phyloP scores from a whole-genome alignment of 2,113 vertebrate species.

The Brienomyrus longianalis region DNA sequence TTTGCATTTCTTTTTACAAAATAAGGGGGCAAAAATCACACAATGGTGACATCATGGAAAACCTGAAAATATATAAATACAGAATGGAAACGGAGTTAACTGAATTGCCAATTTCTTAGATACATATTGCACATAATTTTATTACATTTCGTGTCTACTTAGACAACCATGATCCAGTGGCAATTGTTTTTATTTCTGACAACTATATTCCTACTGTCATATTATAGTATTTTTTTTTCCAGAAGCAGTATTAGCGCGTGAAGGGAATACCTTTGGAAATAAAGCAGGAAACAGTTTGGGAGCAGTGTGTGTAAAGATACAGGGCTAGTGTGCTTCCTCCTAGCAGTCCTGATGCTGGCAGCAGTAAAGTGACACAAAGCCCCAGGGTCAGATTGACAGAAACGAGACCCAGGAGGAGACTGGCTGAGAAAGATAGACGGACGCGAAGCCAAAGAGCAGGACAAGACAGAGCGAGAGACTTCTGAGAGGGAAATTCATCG shows the following conservation, averaged over 20 bases:
- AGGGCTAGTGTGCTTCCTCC: not conserved
- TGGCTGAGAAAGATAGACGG: slow-evolving; percentile 42
- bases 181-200: slow-evolving; percentile 53
- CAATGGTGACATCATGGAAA: slow-evolving; percentile 53
- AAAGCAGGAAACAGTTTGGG: not conserved
- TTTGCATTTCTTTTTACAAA: not conserved
- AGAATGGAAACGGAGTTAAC: slow-evolving; percentile 38
- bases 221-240: slow-evolving; percentile 33
- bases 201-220: slow-evolving; percentile 47
- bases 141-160: slow-evolving; percentile 45
- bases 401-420: slow-evolving; percentile 47
- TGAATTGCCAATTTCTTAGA: not conserved
- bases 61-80: slow-evolving; percentile 38
- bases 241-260: slow-evolving; percentile 16
- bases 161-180: slow-evolving; percentile 47
- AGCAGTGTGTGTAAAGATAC: slow-evolving; percentile 18
- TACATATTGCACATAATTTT: slow-evolving; percentile 56
- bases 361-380: slow-evolving; percentile 57
- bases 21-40: slow-evolving; percentile 33
- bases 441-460: slow-evolving; percentile 36
- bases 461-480: slow-evolving; percentile 29
- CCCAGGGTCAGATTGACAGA: slow-evolving; percentile 72
- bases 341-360: slow-evolving; percentile 29
- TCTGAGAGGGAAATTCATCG: not conserved
- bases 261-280: not conserved